Base-by-base conservation (phyloP, 92 coral and sea anemone species). In the Montipora capitata region DNA sequence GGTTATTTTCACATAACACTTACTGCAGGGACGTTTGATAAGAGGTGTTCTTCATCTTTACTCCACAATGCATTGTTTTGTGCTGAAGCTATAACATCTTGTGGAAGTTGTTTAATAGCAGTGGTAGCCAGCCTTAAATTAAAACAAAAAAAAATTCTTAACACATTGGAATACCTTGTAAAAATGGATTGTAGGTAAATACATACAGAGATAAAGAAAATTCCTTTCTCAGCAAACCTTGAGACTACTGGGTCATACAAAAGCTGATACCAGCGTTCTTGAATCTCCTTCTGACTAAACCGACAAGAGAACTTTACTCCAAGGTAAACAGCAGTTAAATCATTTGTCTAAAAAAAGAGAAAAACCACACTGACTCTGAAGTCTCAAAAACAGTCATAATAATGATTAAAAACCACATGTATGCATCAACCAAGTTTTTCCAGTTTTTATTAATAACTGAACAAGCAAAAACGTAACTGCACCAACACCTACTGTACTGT, bases 161-260 rank as follows among this genome's bases (percentile, higher is more conserved):
- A 13, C 63, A 15, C 0, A 57, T 9, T 3, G 11, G 63, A 15
- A 15, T 13, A 15, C n/a, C 7, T 9, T 20, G 75, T 10, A 48
- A 48, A 48, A 48, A 27, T 27, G 35, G 35, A 27, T 27, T 27
- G 35, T 27, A 27, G 35, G 35, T 27, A 27, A 27, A 27, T 27
- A 0, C 35, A 27, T 27, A 27, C 35, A 27, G 35, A 27, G 35
- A 27, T 27, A 27, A 27, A 10, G 10, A 48, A 45, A 48, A 48
- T 3, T 41, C 11, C 2, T 40, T 45, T 20, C 3, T 16, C 10
- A 49, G 4, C 69, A 72, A 58, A 96, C 99, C 99, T 94, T 72
- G 99, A 97, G 63, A 96, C 95, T 13, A 97, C 98, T 4, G 99
- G 99, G 57, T 97, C 99, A 88, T 97, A 97, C 35, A 97, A 95